Base-by-base conservation (phyloP, 2,113 vertebrate species). In the Microcebus tavaratra region DNA sequence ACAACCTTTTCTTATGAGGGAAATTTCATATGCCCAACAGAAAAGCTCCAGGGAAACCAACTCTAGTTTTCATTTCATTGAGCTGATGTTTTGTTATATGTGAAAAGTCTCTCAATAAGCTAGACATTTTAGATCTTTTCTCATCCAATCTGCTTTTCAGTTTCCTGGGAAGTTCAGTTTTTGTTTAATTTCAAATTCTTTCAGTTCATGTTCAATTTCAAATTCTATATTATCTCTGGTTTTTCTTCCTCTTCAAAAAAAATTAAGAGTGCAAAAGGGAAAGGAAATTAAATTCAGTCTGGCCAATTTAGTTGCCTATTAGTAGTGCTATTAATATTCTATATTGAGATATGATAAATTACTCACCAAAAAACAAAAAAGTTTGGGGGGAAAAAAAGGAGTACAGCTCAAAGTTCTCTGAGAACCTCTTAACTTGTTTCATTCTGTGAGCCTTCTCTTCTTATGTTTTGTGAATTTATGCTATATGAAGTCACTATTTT, bases 401-500 rank as follows among this genome's bases (percentile, higher is more conserved):
- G 12, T n/a, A 76, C 7, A 92, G 6, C 45, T 91, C 14, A 81
- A 83, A 92, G n/a, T 89, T 90, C 61, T 39, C 76, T 88, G 48
- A 76, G 57, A 81, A 81, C 29, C 9, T 83, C 73, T 85, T 87
- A 73, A 73, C 5, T 91, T 88, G 57, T 59, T 94, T 82, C 50
- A 96, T 86, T 97, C n/a, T 42, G 11, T 55, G 70, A 94, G 34
- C 6, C 36, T 68, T 90, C 39, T 70, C 29, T 90, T 86, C 94
- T 84, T 78, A 68, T 17, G 87, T 88, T 92, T 88, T 94, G 20
- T 72, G 8, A 21, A 78, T 94, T 95, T 61, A 88, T 65, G 76
- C 78, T 76, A 55, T 5, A 61, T 36, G 21, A 80, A 73, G 42
- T 72, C 61, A 86, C 78, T 94, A 96, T 93, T 93, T 97, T 79